A percentile compares a stretch with the other conserved stretches of the same genome.
phyloP scores from a whole-genome alignment of 2,113 vertebrate species.

The Australoheros scitulus region DNA sequence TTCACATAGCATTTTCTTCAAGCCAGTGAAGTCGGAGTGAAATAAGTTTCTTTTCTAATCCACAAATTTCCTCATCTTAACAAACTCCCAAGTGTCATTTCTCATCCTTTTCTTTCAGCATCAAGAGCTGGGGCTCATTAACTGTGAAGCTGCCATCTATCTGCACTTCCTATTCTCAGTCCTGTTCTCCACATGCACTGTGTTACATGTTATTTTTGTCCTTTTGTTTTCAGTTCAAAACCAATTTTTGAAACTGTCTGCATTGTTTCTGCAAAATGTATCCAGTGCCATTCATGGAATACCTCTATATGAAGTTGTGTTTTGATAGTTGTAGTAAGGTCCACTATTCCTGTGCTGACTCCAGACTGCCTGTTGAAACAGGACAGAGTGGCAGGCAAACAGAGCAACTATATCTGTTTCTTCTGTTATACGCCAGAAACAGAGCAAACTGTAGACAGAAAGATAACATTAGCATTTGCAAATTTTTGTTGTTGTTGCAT shows the following conservation, averaged over 20 bases:
- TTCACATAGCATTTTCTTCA: neutral
- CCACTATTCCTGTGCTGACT: neutral
- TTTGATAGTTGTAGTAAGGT: neutral
- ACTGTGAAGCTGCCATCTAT: neutral
- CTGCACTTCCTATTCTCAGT: neutral
- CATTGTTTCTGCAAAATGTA: neutral
- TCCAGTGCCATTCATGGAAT: neutral
- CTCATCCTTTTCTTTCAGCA: neutral
- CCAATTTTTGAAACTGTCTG: neutral
- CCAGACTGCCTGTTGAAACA: neutral
- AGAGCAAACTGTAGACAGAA: neutral
- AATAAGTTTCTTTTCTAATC: slow-evolving; percentile 1
- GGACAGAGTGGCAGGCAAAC: neutral
- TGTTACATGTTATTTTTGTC: neutral
- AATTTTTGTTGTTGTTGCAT: neutral
- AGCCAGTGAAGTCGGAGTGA: slow-evolving; percentile 5
- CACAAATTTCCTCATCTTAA: slow-evolving; percentile 10
- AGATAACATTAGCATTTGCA: neutral
- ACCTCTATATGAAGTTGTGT: neutral
- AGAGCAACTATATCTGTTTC: neutral
- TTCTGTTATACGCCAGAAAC: neutral
- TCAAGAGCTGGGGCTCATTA: neutral
- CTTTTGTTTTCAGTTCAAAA: neutral
- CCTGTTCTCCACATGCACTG: neutral
- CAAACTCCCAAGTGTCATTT: neutral